Base-by-base conservation (phyloP, 2,888 invertebrate genomes). In the Caenorhabditis sp. region DNA sequence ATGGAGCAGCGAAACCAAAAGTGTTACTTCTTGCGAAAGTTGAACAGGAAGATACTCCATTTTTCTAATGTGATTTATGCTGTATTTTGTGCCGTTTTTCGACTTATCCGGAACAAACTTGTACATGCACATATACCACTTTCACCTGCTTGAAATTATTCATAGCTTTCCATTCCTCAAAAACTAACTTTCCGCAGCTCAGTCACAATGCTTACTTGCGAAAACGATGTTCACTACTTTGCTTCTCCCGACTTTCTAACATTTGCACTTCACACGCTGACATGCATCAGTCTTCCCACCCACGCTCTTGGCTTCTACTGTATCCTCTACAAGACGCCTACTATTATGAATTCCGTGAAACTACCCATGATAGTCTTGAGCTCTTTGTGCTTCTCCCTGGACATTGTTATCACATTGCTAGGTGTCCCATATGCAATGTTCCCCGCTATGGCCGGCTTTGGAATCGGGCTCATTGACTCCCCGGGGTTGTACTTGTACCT, bases 231-330 rank as follows among this genome's bases (percentile, higher is more conserved):
- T 12, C 47, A 47, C 16, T 72, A 47, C 16, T 8, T 63, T 38
- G 73, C 73, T 2, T 63, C 63, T 19, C 63, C 63, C 10, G 51
- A 26, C 0, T 74, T 74, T 28, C 19, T 74, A 8, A 24, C n/a
- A 5, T 54, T 54, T 1, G 2, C 73, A 2, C 63, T 74, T 0
- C 73, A 74, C 28, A 3, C n/a, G 1, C 8, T 63, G 7, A 41
- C 26, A n/a, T 63, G 24, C 22, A 63, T 63, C 44, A 47, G 44
- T 44, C 26, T 63, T 4, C 54, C 64, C 2, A 2, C 64, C 1
- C 72, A 72, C 22, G 2, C 22, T n/a, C n/a, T 79, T 2, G 79
- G 70, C 4, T 79, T 66, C 56, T 79, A 79, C 56, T 79, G 79
- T 66, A 64, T 79, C 16, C 24, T 72, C 0, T 49, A 58, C 19